Evolutionary conservation across 2,797 vertebrate genomes (phyloP).

Genomic region (Anableps anableps): DNA sequence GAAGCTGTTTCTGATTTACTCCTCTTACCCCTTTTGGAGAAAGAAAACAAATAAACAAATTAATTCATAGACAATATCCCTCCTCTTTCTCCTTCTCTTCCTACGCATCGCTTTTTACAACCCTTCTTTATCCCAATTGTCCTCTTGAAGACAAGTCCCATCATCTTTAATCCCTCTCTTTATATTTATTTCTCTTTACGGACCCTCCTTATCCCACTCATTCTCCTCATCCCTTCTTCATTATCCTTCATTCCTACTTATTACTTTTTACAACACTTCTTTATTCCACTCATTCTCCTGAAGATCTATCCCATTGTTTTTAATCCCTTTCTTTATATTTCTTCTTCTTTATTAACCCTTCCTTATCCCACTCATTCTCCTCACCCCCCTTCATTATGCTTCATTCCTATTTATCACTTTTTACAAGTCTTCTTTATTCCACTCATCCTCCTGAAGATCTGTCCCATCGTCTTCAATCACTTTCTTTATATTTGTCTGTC

Average conservation of each 20-base stretch:
- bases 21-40: conserved; percentile 65
- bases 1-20: conserved; percentile 83
- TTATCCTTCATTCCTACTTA: no score
- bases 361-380: no score
- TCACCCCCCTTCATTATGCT: no score
- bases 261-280: background rate
- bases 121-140: background rate
- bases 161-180: background rate
- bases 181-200: background rate
- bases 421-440: no score
- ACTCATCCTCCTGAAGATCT: no score
- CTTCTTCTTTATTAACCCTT: background rate
- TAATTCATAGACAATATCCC: background rate
- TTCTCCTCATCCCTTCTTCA: no score
- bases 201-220: background rate
- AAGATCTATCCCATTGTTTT: no score
- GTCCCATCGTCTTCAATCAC: no score
- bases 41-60: conserved; percentile 2
- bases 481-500: no score
- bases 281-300: no score
- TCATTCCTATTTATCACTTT: no score
- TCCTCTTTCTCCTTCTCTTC: background rate
- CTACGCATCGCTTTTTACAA: background rate
- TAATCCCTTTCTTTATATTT: no score
- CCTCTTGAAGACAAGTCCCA: background rate